phyloP scores from a whole-genome alignment of 2,113 vertebrate genomes.

The Hucho hucho region DNA sequence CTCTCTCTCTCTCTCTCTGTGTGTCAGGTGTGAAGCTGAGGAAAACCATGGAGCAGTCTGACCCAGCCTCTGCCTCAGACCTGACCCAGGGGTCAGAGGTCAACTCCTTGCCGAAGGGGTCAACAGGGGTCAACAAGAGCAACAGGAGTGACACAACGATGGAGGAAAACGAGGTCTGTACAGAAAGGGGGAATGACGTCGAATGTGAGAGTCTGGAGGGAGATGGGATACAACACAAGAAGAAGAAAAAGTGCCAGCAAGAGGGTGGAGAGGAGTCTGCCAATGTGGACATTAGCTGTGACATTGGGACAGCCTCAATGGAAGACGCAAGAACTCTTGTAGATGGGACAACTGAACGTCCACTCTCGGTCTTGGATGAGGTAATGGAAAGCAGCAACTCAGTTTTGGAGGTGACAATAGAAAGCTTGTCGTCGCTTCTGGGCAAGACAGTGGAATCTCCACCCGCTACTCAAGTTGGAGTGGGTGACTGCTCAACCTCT shows the following conservation, averaged over 20 bases:
- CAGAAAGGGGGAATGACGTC: conserved; percentile 17
- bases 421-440: conserved; percentile 38
- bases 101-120: conserved; percentile 28
- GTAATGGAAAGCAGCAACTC: conserved; percentile 45
- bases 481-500: conserved; percentile 28
- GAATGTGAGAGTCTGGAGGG: conserved; percentile 39
- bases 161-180: conserved; percentile 23
- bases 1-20: background rate
- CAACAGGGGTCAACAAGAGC: conserved; percentile 21
- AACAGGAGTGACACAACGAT: conserved; percentile 13
- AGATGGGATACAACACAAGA: conserved; percentile 28
- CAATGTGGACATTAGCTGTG: conserved; percentile 29
- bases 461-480: conserved; percentile 12
- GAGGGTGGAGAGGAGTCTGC: conserved; percentile 13
- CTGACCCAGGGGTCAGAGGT: conserved; percentile 36
- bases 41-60: conserved; percentile 54
- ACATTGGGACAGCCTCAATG: conserved; percentile 33
- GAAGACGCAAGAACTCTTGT: conserved; percentile 35
- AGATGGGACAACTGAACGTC: conserved; percentile 22
- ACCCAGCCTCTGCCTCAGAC: conserved; percentile 35
- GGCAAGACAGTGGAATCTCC: conserved; percentile 30
- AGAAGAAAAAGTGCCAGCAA: conserved; percentile 21
- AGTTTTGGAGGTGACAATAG: conserved; percentile 43
- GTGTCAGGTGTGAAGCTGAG: conserved; percentile 48
- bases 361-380: conserved; percentile 17